These are phyloP conservation scores for Metallyticus violacea DNA, from an alignment of 2,888 invertebrate species.

Conservation along the genomic window DNA sequence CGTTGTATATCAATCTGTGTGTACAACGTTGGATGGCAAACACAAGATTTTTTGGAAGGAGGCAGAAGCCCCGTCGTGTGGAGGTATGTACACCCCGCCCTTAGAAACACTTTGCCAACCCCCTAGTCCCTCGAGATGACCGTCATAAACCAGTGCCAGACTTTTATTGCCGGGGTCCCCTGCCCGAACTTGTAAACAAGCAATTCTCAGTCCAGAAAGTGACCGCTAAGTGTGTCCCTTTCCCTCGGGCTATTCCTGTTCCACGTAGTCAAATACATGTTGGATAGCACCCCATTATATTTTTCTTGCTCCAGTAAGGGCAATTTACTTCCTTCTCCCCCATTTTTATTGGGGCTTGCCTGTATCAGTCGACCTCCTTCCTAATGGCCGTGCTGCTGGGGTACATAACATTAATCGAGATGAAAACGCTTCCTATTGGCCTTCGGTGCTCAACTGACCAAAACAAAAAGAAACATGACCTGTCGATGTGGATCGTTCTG, in stretches of 20 bases:
- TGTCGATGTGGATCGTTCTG: not conserved
- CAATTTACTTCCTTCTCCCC: not conserved
- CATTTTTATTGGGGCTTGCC: not conserved
- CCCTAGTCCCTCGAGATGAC: not conserved
- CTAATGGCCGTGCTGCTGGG: not conserved
- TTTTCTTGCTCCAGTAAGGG: too few relatives aligned
- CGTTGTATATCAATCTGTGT: not conserved
- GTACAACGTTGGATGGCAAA: too few relatives aligned
- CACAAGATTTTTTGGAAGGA: not conserved
- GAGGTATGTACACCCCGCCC: not conserved
- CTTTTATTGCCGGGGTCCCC: not conserved
- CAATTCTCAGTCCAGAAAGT: not conserved
- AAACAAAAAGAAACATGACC: not conserved
- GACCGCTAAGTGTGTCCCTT: not conserved
- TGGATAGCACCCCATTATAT: too few relatives aligned
- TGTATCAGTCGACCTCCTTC: not conserved
- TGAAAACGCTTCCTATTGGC: not conserved
- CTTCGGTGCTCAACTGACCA: not conserved
- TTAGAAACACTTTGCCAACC: not conserved
- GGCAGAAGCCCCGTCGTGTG: not conserved
- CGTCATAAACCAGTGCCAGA: not conserved
- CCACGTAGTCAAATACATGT: not conserved
- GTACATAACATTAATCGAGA: not conserved
- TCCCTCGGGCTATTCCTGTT: too few relatives aligned
- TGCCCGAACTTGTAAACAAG: conserved; percentile 1